phyloP scores from a whole-genome alignment of 2,797 vertebrate genomes.

The Tangara arthus region DNA sequence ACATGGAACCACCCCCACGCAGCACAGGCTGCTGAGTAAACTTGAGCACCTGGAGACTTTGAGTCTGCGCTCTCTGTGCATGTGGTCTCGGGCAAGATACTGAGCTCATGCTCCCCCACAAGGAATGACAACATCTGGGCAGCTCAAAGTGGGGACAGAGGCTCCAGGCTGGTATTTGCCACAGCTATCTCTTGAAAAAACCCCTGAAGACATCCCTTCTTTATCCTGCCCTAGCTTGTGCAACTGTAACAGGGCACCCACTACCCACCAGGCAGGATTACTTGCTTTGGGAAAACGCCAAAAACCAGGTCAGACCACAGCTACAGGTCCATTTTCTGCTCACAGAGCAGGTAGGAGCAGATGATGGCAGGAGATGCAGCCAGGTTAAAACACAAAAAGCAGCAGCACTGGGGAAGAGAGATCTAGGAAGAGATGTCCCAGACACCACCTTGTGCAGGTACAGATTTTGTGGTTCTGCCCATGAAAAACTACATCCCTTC shows the following conservation, averaged over 20 bases:
- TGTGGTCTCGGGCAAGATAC: neutral
- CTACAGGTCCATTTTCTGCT: neutral
- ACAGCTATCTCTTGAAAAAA: neutral
- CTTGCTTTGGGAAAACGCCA: neutral
- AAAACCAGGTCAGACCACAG: neutral
- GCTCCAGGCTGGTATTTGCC: neutral
- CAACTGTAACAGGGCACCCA: neutral
- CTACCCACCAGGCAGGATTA: accelerated
- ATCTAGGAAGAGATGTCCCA: too few relatives aligned
- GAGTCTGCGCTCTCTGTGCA: neutral
- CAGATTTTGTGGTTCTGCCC: neutral
- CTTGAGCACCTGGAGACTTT: neutral
- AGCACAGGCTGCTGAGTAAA: neutral
- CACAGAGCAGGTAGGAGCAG: neutral
- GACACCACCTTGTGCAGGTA: neutral
- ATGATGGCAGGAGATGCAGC: neutral
- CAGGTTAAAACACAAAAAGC: neutral
- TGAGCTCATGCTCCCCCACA: neutral
- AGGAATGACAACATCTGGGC: neutral
- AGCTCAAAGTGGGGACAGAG: neutral
- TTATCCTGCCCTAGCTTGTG: neutral
- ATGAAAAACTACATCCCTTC: neutral
- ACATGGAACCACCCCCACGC: neutral
- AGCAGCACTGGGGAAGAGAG: neutral
- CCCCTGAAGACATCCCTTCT: neutral